Percentiles rank a stretch among this genome's conserved stretches.
phyloP scores from a whole-genome alignment of 2,113 vertebrate genomes.

The Anolis carolinensis region DNA sequence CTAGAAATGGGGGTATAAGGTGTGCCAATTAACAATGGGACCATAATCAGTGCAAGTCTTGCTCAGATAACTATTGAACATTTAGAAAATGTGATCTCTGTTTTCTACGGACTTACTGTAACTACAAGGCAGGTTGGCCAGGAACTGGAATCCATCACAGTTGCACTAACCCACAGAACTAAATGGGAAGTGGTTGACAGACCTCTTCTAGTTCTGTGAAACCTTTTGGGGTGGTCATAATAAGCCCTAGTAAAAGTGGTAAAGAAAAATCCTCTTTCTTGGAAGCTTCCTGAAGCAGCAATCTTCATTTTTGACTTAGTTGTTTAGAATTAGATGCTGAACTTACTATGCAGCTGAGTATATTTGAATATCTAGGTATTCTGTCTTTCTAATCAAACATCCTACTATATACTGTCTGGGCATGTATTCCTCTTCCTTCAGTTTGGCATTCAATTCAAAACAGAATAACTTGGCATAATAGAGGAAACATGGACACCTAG shows the following conservation, averaged over 20 bases:
- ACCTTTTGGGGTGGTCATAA: too few species aligned
- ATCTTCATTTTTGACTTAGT: neutral
- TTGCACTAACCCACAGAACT: too few species aligned
- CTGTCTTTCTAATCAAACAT: neutral
- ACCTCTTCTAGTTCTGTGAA: too few species aligned
- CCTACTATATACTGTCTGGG: accelerated
- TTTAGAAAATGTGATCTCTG: neutral
- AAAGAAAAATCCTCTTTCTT: too few species aligned
- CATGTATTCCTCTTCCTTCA: neutral
- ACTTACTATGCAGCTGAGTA: neutral
- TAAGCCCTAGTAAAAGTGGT: too few species aligned
- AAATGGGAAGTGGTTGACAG: too few species aligned
- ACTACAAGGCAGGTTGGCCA: neutral
- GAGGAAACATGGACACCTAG: slow-evolving; percentile 70
- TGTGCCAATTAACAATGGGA: neutral
- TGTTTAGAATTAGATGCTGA: neutral
- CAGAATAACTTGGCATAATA: slow-evolving; percentile 10
- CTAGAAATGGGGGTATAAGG: neutral
- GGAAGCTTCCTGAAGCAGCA: too few species aligned
- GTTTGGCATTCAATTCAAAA: neutral
- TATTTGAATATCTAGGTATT: neutral
- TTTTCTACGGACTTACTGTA: neutral
- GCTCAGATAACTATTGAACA: neutral
- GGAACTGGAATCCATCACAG: too few species aligned
- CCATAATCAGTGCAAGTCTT: neutral